phyloP scores from a whole-genome alignment of 1,140 invertebrate genomes.

The Microplitis mediator region DNA sequence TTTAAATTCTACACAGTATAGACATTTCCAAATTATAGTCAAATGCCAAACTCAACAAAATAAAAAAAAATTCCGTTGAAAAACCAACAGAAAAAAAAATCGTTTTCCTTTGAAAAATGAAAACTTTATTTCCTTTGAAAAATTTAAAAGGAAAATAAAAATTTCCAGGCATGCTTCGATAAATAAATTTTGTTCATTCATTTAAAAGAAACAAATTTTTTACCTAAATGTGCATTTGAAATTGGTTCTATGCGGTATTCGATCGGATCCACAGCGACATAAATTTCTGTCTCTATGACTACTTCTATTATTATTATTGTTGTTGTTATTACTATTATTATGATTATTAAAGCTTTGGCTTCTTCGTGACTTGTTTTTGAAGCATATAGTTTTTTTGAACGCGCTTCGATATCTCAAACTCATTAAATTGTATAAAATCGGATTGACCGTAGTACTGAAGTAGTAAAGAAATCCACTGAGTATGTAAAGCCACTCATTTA shows the following conservation, averaged over 20 bases:
- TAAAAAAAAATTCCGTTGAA: too few species aligned
- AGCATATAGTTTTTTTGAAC: slow-evolving; percentile 75
- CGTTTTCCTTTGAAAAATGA: too few species aligned
- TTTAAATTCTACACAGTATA: too few species aligned
- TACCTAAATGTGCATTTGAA: slow-evolving; percentile 8
- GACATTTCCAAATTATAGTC: too few species aligned
- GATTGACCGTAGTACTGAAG: slow-evolving; percentile 87
- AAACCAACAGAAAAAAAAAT: too few species aligned
- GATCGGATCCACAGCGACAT: slow-evolving; percentile 15
- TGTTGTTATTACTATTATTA: neutral
- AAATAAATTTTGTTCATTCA: neutral
- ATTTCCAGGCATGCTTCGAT: neutral
- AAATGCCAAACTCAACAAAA: too few species aligned
- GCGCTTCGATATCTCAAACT: slow-evolving; percentile 82
- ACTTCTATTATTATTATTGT: neutral
- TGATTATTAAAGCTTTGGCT: neutral
- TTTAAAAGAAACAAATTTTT: neutral
- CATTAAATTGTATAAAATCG: slow-evolving; percentile 92
- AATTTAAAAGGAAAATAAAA: too few species aligned
- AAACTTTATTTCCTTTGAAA: too few species aligned
- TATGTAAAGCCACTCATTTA: slow-evolving; percentile 82
- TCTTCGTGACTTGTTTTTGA: slow-evolving; percentile 37
- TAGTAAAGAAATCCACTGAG: slow-evolving; percentile 85
- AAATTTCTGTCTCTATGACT: slow-evolving; percentile 8
- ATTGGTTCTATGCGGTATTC: neutral